Percentiles rank a stretch among this genome's conserved stretches.
These are phyloP conservation scores for Apodemia hepburni DNA, from an alignment of 2,888 invertebrate species.

Conservation along the genomic window DNA sequence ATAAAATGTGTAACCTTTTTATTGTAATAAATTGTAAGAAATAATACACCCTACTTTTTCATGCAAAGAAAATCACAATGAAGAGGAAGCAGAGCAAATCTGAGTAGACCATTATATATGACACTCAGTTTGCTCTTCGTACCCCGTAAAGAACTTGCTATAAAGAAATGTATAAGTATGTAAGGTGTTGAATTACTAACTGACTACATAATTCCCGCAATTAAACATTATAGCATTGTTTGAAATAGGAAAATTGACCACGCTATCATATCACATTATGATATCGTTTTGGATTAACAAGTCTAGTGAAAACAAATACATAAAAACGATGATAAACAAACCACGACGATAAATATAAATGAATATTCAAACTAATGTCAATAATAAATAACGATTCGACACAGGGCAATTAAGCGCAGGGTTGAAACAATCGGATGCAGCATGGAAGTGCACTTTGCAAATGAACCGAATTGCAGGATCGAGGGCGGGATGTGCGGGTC, in stretches of 20 bases:
- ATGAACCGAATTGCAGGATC: slow-evolving; percentile 60
- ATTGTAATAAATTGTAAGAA: too few species aligned
- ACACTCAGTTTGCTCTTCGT: too few species aligned
- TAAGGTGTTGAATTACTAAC: too few species aligned
- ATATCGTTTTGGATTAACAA: slow-evolving; percentile 7
- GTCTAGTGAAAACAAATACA: neutral
- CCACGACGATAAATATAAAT: slow-evolving; percentile 14
- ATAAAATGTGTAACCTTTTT: neutral
- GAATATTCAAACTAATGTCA: slow-evolving; percentile 57
- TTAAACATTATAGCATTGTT: neutral
- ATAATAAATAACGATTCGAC: slow-evolving; percentile 65
- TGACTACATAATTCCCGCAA: too few species aligned
- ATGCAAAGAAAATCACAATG: too few species aligned
- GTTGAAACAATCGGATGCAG: slow-evolving; percentile 61
- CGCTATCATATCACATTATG: neutral
- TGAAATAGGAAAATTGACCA: neutral
- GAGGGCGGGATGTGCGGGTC: slow-evolving; percentile 29
- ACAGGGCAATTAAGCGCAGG: slow-evolving; percentile 62
- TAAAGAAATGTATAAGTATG: too few species aligned
- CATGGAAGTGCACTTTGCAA: slow-evolving; percentile 79
- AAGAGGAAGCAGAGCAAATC: too few species aligned
- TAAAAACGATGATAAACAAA: slow-evolving; percentile 10
- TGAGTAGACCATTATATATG: too few species aligned
- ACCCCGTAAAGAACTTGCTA: too few species aligned
- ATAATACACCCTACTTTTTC: too few species aligned